A percentile compares a stretch with the other conserved stretches of the same genome.
Conservation (phyloP, 2,113 vertebrate genomes). For the Pygoscelis antarcticus region DNA sequence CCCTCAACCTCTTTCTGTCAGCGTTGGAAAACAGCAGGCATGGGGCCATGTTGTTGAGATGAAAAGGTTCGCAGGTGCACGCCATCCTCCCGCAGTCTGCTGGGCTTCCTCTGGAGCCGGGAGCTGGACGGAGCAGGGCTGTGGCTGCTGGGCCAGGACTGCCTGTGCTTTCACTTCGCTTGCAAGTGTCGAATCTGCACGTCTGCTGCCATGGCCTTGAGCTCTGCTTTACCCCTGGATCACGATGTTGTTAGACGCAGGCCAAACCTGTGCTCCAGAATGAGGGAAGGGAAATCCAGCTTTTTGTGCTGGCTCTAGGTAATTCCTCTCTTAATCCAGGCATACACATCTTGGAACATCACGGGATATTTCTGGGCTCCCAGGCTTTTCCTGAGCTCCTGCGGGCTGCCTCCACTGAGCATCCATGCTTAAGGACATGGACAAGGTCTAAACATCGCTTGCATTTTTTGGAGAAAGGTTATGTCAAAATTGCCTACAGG, state of each 20-base stretch:
- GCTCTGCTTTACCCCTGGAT: neutral
- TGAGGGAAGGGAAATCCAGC: neutral
- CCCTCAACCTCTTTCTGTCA: neutral
- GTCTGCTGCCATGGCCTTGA: neutral
- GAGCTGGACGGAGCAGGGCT: neutral
- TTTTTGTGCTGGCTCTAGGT: neutral
- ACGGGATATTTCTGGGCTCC: neutral
- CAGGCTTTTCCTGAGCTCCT: neutral
- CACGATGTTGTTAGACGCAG: neutral
- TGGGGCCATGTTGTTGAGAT: accelerated
- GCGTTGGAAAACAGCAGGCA: neutral
- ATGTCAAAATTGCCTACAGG: neutral
- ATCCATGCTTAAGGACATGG: neutral
- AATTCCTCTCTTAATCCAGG: neutral
- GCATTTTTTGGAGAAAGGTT: neutral
- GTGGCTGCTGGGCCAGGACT: neutral
- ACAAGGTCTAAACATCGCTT: neutral
- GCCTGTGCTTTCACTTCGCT: neutral
- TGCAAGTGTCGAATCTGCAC: neutral
- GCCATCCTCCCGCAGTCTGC: neutral
- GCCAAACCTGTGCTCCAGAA: neutral
- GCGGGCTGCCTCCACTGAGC: neutral
- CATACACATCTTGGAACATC: neutral
- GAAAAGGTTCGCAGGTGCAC: neutral
- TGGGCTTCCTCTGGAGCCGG: neutral